Percentiles rank a stretch among this genome's conserved stretches.
These are phyloP conservation scores for Lochmaea crataegi DNA, from an alignment of 2,888 invertebrate genomes.

Conservation along the genomic window DNA sequence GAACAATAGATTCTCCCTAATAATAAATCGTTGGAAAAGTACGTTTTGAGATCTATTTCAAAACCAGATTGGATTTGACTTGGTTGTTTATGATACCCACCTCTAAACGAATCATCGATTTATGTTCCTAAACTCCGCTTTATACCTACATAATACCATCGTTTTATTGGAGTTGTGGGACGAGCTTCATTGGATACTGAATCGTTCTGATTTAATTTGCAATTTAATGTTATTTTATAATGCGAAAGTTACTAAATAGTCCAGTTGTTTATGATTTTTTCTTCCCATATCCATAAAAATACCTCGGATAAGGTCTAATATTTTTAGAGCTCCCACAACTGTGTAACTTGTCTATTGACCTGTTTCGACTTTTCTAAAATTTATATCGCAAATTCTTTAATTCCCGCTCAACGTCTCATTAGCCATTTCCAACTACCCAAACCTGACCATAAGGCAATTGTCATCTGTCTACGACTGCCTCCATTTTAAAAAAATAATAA, in stretches of 20 bases:
- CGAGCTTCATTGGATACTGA: constrained; percentile 4
- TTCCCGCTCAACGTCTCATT: too few species aligned
- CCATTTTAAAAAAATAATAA: too few species aligned
- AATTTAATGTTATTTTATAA: constrained; percentile 1
- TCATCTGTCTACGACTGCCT: too few species aligned
- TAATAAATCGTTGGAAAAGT: background rate
- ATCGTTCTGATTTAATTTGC: constrained; percentile 4
- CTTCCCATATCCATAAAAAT: background rate
- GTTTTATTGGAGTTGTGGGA: constrained; percentile 10
- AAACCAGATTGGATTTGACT: background rate
- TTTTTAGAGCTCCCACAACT: too few species aligned
- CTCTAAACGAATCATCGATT: constrained; percentile 4
- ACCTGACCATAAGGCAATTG: too few species aligned
- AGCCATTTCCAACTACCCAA: too few species aligned
- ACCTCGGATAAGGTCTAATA: too few species aligned
- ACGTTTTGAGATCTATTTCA: constrained; percentile 1
- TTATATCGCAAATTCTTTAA: too few species aligned
- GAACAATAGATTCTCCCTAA: background rate
- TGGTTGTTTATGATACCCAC: background rate
- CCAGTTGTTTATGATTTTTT: background rate
- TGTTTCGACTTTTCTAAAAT: too few species aligned
- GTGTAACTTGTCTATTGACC: too few species aligned
- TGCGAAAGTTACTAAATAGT: background rate
- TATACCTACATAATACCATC: background rate
- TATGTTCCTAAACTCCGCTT: background rate